phyloP scores from a whole-genome alignment of 2,113 vertebrate genomes.

The Petrocephalus zakoni region DNA sequence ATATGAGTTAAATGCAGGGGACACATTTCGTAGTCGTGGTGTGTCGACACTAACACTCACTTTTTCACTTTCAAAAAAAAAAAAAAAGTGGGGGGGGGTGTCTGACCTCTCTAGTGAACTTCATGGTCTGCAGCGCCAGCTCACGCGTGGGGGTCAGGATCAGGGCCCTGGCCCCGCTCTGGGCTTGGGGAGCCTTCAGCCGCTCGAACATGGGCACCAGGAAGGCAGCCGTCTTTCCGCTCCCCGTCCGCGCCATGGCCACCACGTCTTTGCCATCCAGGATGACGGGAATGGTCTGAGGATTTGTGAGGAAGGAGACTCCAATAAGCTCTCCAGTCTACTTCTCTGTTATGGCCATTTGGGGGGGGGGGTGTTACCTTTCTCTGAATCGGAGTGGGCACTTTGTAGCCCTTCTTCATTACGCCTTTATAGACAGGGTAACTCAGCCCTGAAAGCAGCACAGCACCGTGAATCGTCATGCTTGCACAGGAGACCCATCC shows the following conservation, averaged over 20 bases:
- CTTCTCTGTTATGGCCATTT: background rate
- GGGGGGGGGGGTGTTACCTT: constrained; percentile 59
- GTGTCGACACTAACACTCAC: too few relatives aligned
- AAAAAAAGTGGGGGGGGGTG: background rate
- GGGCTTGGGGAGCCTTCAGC: constrained; percentile 75
- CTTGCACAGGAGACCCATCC: background rate
- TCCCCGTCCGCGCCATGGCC: constrained; percentile 92
- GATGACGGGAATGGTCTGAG: constrained; percentile 79
- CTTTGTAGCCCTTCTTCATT: constrained; percentile 97
- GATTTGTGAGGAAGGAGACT: background rate
- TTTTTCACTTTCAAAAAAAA: background rate
- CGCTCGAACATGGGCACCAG: constrained; percentile 92
- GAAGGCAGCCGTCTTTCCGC: constrained; percentile 94
- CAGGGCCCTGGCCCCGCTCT: constrained; percentile 79
- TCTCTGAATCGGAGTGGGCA: constrained; percentile 94
- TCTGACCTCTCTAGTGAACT: constrained; percentile 89
- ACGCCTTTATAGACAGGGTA: constrained; percentile 87
- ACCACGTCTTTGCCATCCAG: constrained; percentile 87
- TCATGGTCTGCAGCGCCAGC: constrained; percentile 92
- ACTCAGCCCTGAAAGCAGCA: constrained; percentile 70
- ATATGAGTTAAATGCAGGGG: background rate
- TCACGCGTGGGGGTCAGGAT: constrained; percentile 88
- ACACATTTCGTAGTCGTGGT: too few relatives aligned
- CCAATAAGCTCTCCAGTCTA: background rate
- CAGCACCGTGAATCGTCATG: background rate